Percentiles rank a stretch among this genome's conserved stretches.
Evolutionary conservation across 1,140 invertebrate species (phyloP).

Genomic region (Colletes gigas): DNA sequence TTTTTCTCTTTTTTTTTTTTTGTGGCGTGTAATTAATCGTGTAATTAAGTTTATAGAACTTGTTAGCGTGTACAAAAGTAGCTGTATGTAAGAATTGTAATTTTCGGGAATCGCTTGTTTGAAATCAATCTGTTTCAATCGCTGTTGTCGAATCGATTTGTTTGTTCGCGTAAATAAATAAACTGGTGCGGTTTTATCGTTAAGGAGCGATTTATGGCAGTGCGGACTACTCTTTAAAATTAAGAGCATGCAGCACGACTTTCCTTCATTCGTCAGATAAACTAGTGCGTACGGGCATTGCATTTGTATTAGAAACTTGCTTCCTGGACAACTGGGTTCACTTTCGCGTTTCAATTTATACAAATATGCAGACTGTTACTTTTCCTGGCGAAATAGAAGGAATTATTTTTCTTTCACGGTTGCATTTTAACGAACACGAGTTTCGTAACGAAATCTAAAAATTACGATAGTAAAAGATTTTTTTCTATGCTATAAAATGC

Average conservation of each 20-base stretch:
- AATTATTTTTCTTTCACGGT: not conserved
- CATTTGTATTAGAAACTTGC: constrained; percentile 71
- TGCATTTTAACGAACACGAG: not conserved
- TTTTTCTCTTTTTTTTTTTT: not conserved
- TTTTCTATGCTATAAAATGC: not conserved
- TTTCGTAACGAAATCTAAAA: not conserved
- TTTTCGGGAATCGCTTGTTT: too few relatives aligned
- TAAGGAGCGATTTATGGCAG: too few relatives aligned
- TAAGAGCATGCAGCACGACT: constrained; percentile 18
- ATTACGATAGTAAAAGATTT: not conserved
- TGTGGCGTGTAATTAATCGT: too few relatives aligned
- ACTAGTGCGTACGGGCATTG: constrained; percentile 20
- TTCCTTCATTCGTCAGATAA: constrained; percentile 47
- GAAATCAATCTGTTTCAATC: too few relatives aligned
- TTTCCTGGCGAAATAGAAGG: too few relatives aligned
- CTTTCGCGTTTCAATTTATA: constrained; percentile 60
- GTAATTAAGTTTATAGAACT: too few relatives aligned
- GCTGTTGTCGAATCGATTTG: too few relatives aligned
- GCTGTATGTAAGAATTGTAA: too few relatives aligned
- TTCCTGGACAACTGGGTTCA: constrained; percentile 60
- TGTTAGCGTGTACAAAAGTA: too few relatives aligned
- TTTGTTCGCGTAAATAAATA: too few relatives aligned
- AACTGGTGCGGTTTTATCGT: not conserved
- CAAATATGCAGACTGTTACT: constrained; percentile 14
- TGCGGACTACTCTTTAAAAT: constrained; percentile 2